Percentiles rank a stretch among this genome's conserved stretches.
These are phyloP conservation scores for Pyrocephalus nanus DNA, from an alignment of 2,797 vertebrate species.

Conservation along the genomic window DNA sequence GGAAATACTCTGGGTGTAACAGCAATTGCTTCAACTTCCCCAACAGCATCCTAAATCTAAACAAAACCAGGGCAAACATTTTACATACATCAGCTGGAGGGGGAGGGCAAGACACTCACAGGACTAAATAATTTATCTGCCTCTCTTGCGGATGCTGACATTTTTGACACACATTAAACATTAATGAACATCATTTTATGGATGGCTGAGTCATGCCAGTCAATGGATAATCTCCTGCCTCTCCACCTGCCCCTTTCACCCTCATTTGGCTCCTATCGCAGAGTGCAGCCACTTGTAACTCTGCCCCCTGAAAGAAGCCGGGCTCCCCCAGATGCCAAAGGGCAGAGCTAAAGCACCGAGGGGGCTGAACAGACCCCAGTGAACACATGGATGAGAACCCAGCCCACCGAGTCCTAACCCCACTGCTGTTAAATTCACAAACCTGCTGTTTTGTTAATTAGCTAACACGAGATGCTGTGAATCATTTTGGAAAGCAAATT, in stretches of 20 bases:
- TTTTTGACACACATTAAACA: conserved; percentile 71
- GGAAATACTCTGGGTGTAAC: background rate
- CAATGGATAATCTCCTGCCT: conserved; percentile 41
- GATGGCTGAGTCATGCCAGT: conserved; percentile 63
- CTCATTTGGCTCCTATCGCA: background rate
- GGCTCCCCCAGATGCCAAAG: background rate
- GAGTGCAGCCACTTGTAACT: conserved; percentile 28
- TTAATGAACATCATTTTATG: conserved; percentile 70
- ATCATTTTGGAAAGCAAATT: conserved; percentile 69
- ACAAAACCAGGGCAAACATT: conserved; percentile 23
- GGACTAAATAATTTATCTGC: conserved; percentile 70
- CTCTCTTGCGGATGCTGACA: conserved; percentile 36
- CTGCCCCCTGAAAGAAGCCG: background rate
- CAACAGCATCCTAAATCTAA: conserved; percentile 1
- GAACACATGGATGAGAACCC: background rate
- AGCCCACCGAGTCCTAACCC: background rate
- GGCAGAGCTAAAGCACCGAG: background rate
- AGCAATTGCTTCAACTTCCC: background rate
- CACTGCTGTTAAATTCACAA: conserved; percentile 59
- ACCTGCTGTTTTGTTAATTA: conserved; percentile 75
- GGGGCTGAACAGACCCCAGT: background rate
- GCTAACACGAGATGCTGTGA: conserved; percentile 50
- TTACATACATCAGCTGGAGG: background rate
- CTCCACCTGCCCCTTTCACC: conserved; percentile 57
- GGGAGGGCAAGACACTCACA: background rate